Conservation (phyloP, 2,888 invertebrate genomes). For the Vesta saturnalis region DNA sequence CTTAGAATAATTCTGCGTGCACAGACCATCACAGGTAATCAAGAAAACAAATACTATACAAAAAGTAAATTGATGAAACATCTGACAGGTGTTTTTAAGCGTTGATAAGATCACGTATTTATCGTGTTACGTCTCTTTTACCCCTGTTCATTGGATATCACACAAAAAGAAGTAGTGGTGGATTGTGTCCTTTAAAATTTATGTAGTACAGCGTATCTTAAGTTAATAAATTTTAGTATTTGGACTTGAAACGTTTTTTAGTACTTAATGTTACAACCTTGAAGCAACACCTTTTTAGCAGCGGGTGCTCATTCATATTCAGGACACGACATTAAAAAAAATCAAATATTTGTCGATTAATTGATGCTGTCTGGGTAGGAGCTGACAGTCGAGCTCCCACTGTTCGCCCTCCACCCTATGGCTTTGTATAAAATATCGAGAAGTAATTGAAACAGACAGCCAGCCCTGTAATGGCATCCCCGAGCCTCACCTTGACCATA, state of each 20-base stretch:
- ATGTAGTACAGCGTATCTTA: no score
- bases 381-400: conserved; percentile 45
- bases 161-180: no score
- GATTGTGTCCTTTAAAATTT: no score
- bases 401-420: conserved; percentile 36
- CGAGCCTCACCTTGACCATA: conserved; percentile 51
- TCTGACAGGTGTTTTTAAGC: conserved; percentile 51
- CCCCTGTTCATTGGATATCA: conserved; percentile 48
- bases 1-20: not conserved
- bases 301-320: conserved; percentile 40
- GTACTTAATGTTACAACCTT: conserved; percentile 17
- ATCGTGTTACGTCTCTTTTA: conserved; percentile 53
- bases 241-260: conserved; percentile 2
- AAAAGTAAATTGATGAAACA: conserved; percentile 2
- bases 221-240: no score
- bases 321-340: conserved; percentile 31
- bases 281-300: conserved; percentile 35
- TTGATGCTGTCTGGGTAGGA: conserved; percentile 43
- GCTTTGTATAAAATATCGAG: conserved; percentile 43
- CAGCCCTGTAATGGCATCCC: conserved; percentile 41
- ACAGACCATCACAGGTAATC: not conserved
- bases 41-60: no score
- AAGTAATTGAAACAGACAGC: conserved; percentile 47
- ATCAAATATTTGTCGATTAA: conserved; percentile 46
- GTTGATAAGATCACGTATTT: conserved; percentile 47